A percentile compares a stretch with the other conserved stretches of the same genome.
These are phyloP conservation scores for Eriocheir sinensis DNA, from an alignment of 1,140 invertebrate species.

Conservation along the genomic window DNA sequence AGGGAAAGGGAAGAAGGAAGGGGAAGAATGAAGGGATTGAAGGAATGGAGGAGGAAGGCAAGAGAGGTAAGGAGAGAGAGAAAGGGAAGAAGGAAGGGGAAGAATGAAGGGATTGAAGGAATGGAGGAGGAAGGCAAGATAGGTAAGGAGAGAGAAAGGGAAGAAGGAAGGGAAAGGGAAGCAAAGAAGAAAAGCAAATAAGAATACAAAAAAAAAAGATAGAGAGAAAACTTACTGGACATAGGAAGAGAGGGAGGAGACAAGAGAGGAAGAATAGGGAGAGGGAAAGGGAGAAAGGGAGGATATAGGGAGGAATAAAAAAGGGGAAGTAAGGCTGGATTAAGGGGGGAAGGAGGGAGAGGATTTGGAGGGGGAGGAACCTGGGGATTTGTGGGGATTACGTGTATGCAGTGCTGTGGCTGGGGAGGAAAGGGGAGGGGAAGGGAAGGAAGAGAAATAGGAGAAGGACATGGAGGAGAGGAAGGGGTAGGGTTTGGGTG, in stretches of 20 bases:
- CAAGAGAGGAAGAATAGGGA: background rate
- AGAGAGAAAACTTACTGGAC: no score
- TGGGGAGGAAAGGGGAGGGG: background rate
- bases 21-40: background rate
- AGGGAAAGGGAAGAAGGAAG: background rate
- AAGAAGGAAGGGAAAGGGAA: background rate
- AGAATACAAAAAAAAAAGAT: background rate
- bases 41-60: background rate
- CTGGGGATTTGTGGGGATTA: background rate
- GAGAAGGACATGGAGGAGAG: background rate
- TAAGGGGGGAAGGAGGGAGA: background rate
- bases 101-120: background rate
- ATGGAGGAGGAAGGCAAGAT: background rate
- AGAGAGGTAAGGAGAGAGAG: background rate
- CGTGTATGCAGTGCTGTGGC: background rate
- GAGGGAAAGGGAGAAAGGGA: background rate
- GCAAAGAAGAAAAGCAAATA: background rate
- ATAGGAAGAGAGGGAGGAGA: background rate
- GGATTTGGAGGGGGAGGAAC: background rate
- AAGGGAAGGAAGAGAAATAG: background rate
- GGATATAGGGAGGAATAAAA: background rate
- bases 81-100: background rate
- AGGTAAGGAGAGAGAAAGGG: background rate
- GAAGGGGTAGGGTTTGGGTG: background rate
- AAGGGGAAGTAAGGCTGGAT: background rate